Evolutionary conservation across 2,888 invertebrate genomes (phyloP), one percentile per base, ranked within the genome.

Genomic region (Balanococcus diminutus): DNA sequence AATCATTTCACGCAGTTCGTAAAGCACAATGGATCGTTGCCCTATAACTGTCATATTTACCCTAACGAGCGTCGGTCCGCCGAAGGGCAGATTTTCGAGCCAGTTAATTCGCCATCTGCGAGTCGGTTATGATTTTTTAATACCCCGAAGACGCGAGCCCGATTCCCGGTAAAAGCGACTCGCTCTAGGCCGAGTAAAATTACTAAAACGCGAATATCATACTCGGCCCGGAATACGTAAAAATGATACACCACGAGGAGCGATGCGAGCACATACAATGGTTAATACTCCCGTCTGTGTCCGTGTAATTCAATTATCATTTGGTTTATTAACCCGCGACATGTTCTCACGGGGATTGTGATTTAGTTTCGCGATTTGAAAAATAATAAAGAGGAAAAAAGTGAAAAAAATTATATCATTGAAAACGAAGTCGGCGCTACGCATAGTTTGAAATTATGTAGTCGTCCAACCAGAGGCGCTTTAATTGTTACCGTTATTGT

Each of bases 11-110:
- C 36, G 75, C 75, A 79, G n/a, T 79, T 79, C 36, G 36, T 19
- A 36, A 79, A 36, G 75, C 75, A 79, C 75, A 79, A 79, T 79
- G 36, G 32, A 79, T 79, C 32, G 75, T 36, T 79, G 36, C 36
- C 75, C 75, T 79, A 79, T 79, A 79, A 79, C 75, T 79, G 75
- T 79, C 75, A 79, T 19, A 79, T 36, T 79, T 79, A 79, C 75
- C 75, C 75, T 79, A 79, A 79, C 75, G 75, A 79, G 75, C 36
- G 75, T 79, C 75, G 75, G 75, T 79, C 19, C 19, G 75, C 75
- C 75, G 31, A 36, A 79, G 75, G 75, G 75, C 75, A 79, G 75
- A 79, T 79, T 79, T 79, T n/a, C 36, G 32, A 79, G 36, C 32
- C 32, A 79, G 36, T 79, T n/a, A 79, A 36, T 79, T 79, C 75